Percentiles rank a stretch among this genome's conserved stretches.
phyloP scores from a whole-genome alignment of 2,888 invertebrate species.

The Antheraea yamamai region DNA sequence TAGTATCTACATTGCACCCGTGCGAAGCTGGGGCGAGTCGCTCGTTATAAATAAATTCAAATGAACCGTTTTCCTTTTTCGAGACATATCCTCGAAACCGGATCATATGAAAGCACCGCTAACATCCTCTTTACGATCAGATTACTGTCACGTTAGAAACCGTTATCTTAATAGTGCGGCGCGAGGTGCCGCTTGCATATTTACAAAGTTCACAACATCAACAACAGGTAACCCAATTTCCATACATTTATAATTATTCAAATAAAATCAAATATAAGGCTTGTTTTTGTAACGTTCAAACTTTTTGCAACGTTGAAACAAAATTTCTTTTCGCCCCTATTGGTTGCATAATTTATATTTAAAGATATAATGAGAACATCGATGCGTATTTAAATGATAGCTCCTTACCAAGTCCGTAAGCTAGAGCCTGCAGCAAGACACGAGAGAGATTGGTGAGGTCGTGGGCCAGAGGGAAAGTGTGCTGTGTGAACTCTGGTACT shows the following conservation, averaged over 20 bases:
- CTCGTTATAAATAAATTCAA: background rate
- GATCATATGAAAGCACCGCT: too few species aligned
- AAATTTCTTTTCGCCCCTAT: background rate
- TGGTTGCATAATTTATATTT: background rate
- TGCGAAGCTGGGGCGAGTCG: too few species aligned
- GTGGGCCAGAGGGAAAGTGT: conserved; percentile 85
- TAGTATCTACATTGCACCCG: too few species aligned
- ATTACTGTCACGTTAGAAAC: too few species aligned
- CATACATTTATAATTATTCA: background rate
- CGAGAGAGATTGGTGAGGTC: conserved; percentile 86
- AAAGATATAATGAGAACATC: background rate
- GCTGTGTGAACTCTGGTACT: conserved; percentile 84
- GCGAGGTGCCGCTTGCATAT: background rate
- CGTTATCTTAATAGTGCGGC: too few species aligned
- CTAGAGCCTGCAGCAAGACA: conserved; percentile 84
- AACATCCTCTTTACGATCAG: too few species aligned
- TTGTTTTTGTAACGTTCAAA: background rate
- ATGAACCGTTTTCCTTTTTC: background rate
- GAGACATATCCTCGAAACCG: background rate
- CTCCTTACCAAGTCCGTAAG: conserved; percentile 79
- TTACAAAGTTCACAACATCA: background rate
- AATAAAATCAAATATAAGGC: background rate
- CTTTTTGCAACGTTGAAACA: background rate
- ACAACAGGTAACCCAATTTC: background rate
- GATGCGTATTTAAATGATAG: background rate